Base-by-base conservation (phyloP, 2,888 invertebrate species). In the Sericinus montela region DNA sequence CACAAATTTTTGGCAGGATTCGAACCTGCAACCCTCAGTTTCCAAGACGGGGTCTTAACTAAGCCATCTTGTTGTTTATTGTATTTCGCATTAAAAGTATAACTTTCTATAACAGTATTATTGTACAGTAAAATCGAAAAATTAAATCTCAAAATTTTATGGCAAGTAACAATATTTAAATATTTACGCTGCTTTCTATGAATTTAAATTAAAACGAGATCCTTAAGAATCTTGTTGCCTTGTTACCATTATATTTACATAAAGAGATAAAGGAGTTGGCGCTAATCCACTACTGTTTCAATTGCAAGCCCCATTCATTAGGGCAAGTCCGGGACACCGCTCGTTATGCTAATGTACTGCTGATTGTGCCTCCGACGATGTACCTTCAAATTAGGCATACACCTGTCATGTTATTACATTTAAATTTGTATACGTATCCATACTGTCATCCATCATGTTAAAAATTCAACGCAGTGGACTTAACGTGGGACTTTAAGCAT, bases 281-380 rank as follows among this genome's bases (percentile, higher is more conserved):
- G 57, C 50, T 62, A 62, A 63, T 62, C 58, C 58, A 57, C 59
- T 55, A 57, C 58, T 78, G 81, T 82, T 82, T 82, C 81, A 82
- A 80, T 82, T 77, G 79, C 80, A 70, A 70, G 75, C 67, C 81
- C n/a, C 72, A 78, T 83, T 82, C 79, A 83, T 83, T 80, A 83
- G 69, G 64, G 66, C 53, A 62, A 62, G 62, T 59, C 60, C 57
- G 67, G 64, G 65, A 62, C 58, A 60, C 52, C 61, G 70, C 74
- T 77, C 78, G 79, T 81, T 82, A 82, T 80, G 80, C 67, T 80
- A 80, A 81, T 80, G 65, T 65, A 56, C 65, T 64, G 67, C 65
- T 64, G 68, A 74, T 77, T 59, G 55, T 60, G 46, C 45, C 29
- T 34, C 29, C 39, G 39, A 44, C 44, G 45, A 44, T 42, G 30